Conservation (phyloP, 2,113 vertebrate genomes). For the Haemorhous mexicanus region DNA sequence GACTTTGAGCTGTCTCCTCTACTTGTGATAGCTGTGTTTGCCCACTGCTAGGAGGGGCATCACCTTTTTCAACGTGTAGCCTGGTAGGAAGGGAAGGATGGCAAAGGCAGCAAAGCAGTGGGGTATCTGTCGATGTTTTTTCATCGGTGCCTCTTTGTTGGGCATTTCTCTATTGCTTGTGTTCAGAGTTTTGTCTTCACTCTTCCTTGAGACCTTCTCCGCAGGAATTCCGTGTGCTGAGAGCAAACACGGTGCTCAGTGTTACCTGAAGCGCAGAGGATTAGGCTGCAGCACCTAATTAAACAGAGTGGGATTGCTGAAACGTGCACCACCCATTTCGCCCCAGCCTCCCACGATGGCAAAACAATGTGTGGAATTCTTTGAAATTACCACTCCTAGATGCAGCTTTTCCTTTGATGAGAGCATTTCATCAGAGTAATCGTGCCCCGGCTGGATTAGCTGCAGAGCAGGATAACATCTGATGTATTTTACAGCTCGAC, state of each 20-base stretch:
- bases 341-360: conserved; percentile 49
- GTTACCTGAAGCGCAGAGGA: neutral
- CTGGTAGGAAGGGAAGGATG: neutral
- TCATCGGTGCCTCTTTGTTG: neutral
- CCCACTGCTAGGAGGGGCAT: neutral
- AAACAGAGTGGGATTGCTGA: neutral
- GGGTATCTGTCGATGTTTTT: neutral
- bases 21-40: neutral
- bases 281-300: conserved; percentile 33
- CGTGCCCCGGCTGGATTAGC: conserved; percentile 30
- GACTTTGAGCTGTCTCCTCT: neutral
- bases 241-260: neutral
- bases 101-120: neutral
- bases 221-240: neutral
- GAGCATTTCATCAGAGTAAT: conserved; percentile 27
- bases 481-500: neutral
- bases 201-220: neutral
- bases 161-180: neutral
- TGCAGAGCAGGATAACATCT: conserved; percentile 6
- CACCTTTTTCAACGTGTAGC: neutral
- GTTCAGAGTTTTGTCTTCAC: neutral
- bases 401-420: conserved; percentile 41
- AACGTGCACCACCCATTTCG: conserved; percentile 32
- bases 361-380: conserved; percentile 54
- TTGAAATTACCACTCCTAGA: conserved; percentile 59